Conservation (phyloP, 37 sponge, comb jelly and placozoan genomes). For the Petrosia ficiformis region DNA sequence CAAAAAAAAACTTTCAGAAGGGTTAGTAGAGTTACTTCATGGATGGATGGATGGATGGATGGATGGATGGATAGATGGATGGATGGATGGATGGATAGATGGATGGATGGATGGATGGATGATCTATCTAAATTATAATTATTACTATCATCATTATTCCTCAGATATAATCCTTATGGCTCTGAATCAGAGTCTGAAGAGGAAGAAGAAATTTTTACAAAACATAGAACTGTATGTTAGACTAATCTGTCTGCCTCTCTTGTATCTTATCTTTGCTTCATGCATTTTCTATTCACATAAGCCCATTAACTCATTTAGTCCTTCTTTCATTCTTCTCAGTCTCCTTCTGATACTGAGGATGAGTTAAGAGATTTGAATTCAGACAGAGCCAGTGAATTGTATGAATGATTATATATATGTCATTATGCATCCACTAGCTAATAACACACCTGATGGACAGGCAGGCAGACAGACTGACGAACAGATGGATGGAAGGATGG, state of each 20-base stretch:
- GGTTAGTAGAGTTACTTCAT: conserved; percentile 46
- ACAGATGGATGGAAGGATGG: background rate
- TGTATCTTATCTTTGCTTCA: too few relatives aligned
- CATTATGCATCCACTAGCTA: background rate
- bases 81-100: too few relatives aligned
- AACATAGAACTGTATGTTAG: background rate
- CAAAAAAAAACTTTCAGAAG: conserved; percentile 50
- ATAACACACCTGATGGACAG: background rate
- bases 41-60: background rate
- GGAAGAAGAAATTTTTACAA: background rate
- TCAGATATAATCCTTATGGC: conserved; percentile 40
- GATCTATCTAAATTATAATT: background rate
- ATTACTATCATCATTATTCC: background rate
- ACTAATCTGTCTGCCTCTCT: too few relatives aligned
- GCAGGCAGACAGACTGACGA: background rate
- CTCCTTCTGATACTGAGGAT: background rate
- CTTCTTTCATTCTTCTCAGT: background rate
- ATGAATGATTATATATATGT: background rate
- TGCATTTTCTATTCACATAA: too few relatives aligned
- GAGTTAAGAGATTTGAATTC: background rate
- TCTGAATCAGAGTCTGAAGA: background rate
- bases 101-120: background rate
- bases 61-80: background rate
- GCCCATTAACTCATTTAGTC: background rate
- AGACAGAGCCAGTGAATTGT: conserved; percentile 3